Evolutionary conservation across 2,113 vertebrate species (phyloP), one percentile per base, ranked within the genome.

Genomic region (Alligator mississippiensis): DNA sequence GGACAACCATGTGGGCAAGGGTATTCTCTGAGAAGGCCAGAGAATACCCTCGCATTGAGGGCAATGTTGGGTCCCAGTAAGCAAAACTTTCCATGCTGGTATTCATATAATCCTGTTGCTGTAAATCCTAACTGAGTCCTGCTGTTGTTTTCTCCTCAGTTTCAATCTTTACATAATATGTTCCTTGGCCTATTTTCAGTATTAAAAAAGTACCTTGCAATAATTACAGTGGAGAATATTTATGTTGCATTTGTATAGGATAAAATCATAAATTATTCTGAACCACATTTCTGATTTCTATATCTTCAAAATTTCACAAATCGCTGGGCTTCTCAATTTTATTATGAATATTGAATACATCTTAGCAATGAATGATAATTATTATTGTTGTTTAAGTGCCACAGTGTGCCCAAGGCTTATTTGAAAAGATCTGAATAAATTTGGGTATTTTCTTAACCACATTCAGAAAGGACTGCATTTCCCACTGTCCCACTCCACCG

Each of bases 161-260:
- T 93, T 87, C 12, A 54, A 72, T 89, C 78, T 79, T 97, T 88
- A 81, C 84, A 92, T 91, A 94, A 95, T 93, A 94, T 93, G 85
- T 95, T 97, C 85, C 94, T 96, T 95, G 95, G 88, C 90, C 22
- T 81, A 30, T 61, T 88, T 82, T 92, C 94, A 92, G 92, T 30
- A 62, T 47, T 89, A 27, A 82, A 83, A 38, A 84, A 1, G 34
- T 76, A 82, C 93, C 89, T 95, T 83, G 4, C 89, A 83, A 68
- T 90, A 80, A 24, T 88, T 77, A 84, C 87, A 80, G 91, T 74
- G 38, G 58, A 78, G 68, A 55, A 72, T 90, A 90, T 95, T 94
- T 94, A 60, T 91, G 77, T n/a, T 57, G 83, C 7, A 3, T 66
- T 92, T 59, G 38, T 59, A 84, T 88, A 85, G 83, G 95, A 90